Conservation (phyloP, 2,113 vertebrate genomes). For the Glaucidium brasilianum region DNA sequence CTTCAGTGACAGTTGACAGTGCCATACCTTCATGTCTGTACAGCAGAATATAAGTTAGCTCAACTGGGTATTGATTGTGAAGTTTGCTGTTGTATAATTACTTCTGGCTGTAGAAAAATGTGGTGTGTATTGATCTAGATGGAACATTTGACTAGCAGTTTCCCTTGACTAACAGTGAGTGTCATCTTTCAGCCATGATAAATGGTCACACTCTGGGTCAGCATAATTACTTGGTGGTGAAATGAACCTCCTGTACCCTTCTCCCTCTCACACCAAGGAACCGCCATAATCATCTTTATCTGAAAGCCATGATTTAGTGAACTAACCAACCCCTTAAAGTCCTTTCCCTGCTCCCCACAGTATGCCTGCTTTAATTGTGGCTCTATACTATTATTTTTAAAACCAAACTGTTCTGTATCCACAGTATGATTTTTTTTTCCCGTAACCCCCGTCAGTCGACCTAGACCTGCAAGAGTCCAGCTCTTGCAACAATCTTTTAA, state of each 20-base stretch:
- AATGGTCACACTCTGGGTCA: constrained; percentile 82
- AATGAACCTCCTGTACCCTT: constrained; percentile 80
- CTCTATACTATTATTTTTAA: not conserved
- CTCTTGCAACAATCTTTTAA: constrained; percentile 54
- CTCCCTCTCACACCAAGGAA: constrained; percentile 50
- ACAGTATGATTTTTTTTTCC: not conserved
- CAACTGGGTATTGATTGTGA: constrained; percentile 88
- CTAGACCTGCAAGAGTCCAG: constrained; percentile 47
- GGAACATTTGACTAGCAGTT: constrained; percentile 83
- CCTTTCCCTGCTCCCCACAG: not conserved
- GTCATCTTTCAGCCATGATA: constrained; percentile 91
- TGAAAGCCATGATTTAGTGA: constrained; percentile 73
- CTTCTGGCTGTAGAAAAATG: constrained; percentile 80
- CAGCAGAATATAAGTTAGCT: constrained; percentile 80
- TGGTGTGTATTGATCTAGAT: constrained; percentile 88
- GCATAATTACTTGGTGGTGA: constrained; percentile 95
- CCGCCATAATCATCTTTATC: constrained; percentile 58
- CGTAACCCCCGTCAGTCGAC: constrained; percentile 29
- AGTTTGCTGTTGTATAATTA: constrained; percentile 96
- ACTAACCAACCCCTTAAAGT: constrained; percentile 67
- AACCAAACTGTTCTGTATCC: not conserved
- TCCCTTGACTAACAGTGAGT: constrained; percentile 91
- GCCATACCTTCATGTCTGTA: constrained; percentile 34
- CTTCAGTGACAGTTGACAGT: constrained; percentile 75
- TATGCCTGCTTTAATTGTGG: not conserved